These are phyloP conservation scores for Margarornis squamiger DNA, from an alignment of 2,797 vertebrate genomes.

Conservation along the genomic window DNA sequence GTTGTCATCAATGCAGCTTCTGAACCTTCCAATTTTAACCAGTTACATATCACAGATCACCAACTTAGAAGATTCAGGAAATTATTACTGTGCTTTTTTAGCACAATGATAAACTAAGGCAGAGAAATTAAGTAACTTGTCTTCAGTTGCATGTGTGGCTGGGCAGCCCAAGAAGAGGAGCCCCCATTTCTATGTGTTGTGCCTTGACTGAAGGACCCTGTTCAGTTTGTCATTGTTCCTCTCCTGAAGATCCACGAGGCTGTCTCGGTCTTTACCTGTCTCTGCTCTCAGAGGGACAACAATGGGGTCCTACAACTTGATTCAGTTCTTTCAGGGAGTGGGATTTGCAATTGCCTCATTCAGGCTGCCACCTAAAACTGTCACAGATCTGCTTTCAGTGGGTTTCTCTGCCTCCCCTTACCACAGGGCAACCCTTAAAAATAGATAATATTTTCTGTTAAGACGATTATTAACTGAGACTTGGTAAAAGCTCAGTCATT, in stretches of 20 bases:
- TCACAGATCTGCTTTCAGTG: neutral
- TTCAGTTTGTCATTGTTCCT: neutral
- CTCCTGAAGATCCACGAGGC: neutral
- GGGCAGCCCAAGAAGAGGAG: neutral
- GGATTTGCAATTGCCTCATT: neutral
- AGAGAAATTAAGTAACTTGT: neutral
- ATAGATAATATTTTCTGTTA: neutral
- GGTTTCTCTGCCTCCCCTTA: neutral
- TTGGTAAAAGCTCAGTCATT: neutral
- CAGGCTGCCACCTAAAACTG: neutral
- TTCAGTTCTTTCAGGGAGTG: neutral
- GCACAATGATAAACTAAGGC: neutral
- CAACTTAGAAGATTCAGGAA: neutral
- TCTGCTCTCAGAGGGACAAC: neutral
- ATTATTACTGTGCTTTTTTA: neutral
- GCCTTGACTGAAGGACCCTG: neutral
- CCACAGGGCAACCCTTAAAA: neutral
- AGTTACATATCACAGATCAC: neutral
- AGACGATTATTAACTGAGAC: neutral
- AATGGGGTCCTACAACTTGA: neutral
- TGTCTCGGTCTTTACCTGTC: neutral
- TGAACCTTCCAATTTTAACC: neutral
- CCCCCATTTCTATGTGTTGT: neutral
- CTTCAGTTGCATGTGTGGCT: neutral
- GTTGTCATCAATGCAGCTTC: neutral